A percentile compares a stretch with the other conserved stretches of the same genome.
Evolutionary conservation across 2,113 vertebrate species (phyloP).

Genomic region (Pelodiscus sinensis): DNA sequence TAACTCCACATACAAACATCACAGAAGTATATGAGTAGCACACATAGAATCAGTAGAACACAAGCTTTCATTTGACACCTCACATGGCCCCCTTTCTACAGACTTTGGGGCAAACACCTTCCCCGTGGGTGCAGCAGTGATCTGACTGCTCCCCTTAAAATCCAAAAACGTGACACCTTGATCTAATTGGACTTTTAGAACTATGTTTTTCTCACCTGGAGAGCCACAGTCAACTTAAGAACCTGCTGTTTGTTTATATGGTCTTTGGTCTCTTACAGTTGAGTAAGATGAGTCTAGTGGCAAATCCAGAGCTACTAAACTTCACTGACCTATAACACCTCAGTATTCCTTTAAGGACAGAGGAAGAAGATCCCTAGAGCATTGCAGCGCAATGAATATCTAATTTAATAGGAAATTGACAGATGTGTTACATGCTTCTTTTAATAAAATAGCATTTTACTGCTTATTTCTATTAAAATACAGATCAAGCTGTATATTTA

Average conservation of each 20-base stretch:
- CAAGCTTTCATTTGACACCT: too few relatives aligned
- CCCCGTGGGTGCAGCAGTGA: too few relatives aligned
- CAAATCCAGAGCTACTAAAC: not conserved
- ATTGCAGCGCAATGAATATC: not conserved
- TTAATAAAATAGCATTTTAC: not conserved
- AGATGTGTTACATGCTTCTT: not conserved
- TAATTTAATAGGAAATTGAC: not conserved
- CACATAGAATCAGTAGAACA: too few relatives aligned
- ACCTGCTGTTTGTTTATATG: not conserved
- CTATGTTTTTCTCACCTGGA: not conserved
- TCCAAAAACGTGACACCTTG: too few relatives aligned
- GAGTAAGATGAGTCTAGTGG: fast-evolving
- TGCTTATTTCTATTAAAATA: not conserved
- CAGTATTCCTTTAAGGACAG: not conserved
- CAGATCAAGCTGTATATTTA: not conserved
- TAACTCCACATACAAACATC: too few relatives aligned
- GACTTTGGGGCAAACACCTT: too few relatives aligned
- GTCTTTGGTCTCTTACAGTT: not conserved
- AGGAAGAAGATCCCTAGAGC: not conserved
- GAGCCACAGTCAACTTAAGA: fast-evolving
- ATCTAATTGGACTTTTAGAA: not conserved
- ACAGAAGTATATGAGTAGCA: too few relatives aligned
- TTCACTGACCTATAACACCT: not conserved
- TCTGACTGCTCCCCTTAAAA: too few relatives aligned
- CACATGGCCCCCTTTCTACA: too few relatives aligned